These are phyloP conservation scores for Drosophila antonietae DNA, from an alignment of 2,888 invertebrate species.

Conservation along the genomic window DNA sequence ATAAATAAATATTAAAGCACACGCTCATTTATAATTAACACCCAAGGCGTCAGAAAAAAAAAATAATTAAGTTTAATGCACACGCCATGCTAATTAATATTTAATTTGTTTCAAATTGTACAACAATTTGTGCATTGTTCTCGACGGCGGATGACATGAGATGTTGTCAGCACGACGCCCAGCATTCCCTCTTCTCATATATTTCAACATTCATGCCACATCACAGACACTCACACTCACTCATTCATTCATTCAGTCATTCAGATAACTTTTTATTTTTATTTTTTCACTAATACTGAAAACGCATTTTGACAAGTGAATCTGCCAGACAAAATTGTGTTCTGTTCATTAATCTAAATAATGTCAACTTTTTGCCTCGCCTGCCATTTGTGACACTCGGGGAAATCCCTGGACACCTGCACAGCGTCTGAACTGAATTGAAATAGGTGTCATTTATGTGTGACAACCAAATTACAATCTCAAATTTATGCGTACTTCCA, in stretches of 20 bases:
- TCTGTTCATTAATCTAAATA: conserved; percentile 60
- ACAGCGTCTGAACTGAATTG: conserved; percentile 21
- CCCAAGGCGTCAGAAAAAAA: conserved; percentile 60
- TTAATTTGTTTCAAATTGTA: conserved; percentile 64
- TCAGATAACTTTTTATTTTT: not conserved
- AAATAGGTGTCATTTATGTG: conserved; percentile 45
- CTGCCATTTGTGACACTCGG: conserved; percentile 24
- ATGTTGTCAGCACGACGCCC: not conserved
- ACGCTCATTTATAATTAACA: conserved; percentile 67
- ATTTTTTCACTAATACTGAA: conserved; percentile 19
- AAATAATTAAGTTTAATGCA: conserved; percentile 67
- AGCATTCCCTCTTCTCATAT: not conserved
- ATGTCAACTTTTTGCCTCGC: conserved; percentile 52
- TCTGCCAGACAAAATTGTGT: conserved; percentile 30
- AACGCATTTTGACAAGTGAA: conserved; percentile 47
- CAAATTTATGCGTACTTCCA: conserved; percentile 37
- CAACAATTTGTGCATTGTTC: conserved; percentile 56
- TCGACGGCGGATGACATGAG: conserved; percentile 13
- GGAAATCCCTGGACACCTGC: conserved; percentile 51
- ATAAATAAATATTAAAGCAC: conserved; percentile 29
- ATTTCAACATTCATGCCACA: not conserved
- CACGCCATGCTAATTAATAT: conserved; percentile 70
- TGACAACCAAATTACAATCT: conserved; percentile 50
- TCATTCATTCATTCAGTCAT: conserved; percentile 14
- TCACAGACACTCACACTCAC: conserved; percentile 1